These are phyloP conservation scores for Leptoteleia sp. DNA, from an alignment of 1,140 invertebrate species.

Conservation along the genomic window DNA sequence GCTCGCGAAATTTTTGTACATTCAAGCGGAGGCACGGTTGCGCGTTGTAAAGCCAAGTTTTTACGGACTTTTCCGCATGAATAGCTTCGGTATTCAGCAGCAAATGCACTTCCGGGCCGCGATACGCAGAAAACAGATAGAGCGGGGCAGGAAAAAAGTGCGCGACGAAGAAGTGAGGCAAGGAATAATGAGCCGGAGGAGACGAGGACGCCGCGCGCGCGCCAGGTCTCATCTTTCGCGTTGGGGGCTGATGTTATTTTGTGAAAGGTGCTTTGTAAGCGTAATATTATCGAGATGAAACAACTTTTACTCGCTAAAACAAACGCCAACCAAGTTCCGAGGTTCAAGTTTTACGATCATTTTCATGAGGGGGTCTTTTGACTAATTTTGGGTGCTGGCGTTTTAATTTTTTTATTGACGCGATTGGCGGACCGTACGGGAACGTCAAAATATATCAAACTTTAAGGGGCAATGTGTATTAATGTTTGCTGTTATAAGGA, in stretches of 20 bases:
- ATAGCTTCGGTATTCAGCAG: constrained; percentile 58
- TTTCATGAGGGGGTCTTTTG: not conserved
- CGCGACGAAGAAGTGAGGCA: constrained; percentile 31
- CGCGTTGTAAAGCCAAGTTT: constrained; percentile 51
- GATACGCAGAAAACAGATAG: constrained; percentile 46
- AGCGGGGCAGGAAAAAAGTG: constrained; percentile 43
- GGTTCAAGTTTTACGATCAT: constrained; percentile 18
- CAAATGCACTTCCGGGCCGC: constrained; percentile 59
- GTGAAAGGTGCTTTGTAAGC: constrained; percentile 34
- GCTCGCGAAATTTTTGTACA: constrained; percentile 41
- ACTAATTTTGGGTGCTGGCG: constrained; percentile 15
- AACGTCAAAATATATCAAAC: no score
- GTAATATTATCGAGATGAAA: constrained; percentile 51
- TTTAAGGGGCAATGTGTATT: no score
- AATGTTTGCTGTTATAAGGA: no score
- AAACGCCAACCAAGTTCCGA: constrained; percentile 22
- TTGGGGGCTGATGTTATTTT: constrained; percentile 50
- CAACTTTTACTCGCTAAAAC: constrained; percentile 36
- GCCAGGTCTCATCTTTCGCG: constrained; percentile 34
- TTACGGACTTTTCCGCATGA: constrained; percentile 51
- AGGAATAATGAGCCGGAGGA: constrained; percentile 27
- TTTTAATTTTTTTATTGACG: constrained; percentile 8
- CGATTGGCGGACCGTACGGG: no score
- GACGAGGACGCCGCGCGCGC: constrained; percentile 10
- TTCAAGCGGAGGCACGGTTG: constrained; percentile 11